Evolutionary conservation across 1,140 invertebrate genomes (phyloP).

Genomic region (Liolophura sinensis): DNA sequence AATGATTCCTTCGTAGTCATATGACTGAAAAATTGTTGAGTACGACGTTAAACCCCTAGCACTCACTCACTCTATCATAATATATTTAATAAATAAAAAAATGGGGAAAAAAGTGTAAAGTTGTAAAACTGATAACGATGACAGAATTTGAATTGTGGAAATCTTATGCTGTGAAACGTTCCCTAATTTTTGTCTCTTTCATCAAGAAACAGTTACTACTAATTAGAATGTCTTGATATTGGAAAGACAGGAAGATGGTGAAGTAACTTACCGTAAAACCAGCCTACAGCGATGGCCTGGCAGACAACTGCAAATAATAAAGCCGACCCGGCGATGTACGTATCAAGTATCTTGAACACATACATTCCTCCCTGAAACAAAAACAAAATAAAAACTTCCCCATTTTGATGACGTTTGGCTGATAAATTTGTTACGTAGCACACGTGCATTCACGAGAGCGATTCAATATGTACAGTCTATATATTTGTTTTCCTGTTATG

Average conservation of each 20-base stretch:
- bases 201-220: not conserved
- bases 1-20: too few relatives aligned
- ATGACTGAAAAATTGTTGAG: too few relatives aligned
- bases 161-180: not conserved
- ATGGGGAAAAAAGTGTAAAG: not conserved
- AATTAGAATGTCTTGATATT: not conserved
- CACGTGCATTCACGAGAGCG: not conserved
- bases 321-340: slow-evolving; percentile 61
- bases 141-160: not conserved
- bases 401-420: not conserved
- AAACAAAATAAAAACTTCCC: not conserved
- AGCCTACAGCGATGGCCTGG: slow-evolving; percentile 60
- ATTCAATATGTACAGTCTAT: not conserved
- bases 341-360: slow-evolving; percentile 61
- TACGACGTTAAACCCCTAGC: too few relatives aligned
- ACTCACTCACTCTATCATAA: too few relatives aligned
- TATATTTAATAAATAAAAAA: too few relatives aligned
- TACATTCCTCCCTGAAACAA: slow-evolving; percentile 60
- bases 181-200: too few relatives aligned
- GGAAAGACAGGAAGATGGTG: too few relatives aligned
- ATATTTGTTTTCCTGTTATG: not conserved
- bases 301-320: slow-evolving; percentile 60
- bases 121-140: not conserved
- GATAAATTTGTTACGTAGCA: not conserved
- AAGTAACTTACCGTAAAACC: slow-evolving; percentile 62